These are phyloP conservation scores for Acrossocheilus wenchowensis DNA, from an alignment of 2,797 vertebrate species.

Conservation along the genomic window DNA sequence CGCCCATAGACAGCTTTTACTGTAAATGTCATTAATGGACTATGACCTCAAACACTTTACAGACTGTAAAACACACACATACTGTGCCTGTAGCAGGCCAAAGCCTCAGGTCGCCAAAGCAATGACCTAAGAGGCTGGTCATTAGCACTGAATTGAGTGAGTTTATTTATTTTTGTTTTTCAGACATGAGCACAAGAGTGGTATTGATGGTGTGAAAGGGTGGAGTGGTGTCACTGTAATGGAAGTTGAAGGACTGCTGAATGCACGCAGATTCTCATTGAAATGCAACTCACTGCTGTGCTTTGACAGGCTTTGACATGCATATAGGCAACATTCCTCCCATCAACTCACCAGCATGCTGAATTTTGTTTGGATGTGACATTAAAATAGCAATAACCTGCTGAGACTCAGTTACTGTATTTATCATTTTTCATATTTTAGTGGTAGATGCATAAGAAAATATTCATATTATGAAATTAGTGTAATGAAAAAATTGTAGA, in stretches of 20 bases:
- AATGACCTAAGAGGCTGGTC: conserved; percentile 60
- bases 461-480: neutral
- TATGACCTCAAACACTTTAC: conserved; percentile 75
- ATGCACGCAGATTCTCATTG: conserved; percentile 49
- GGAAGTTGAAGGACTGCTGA: conserved; percentile 56
- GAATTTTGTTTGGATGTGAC: conserved; percentile 47
- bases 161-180: conserved; percentile 40
- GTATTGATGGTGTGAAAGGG: conserved; percentile 58
- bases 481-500: neutral
- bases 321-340: conserved; percentile 53
- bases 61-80: conserved; percentile 69
- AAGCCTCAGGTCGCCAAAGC: conserved; percentile 59
- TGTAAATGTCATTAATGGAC: conserved; percentile 71
- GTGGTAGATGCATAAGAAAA: neutral
- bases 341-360: conserved; percentile 47
- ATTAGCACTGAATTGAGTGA: conserved; percentile 55
- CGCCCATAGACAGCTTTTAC: conserved; percentile 63
- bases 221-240: conserved; percentile 67
- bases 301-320: conserved; percentile 61
- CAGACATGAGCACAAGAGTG: conserved; percentile 45
- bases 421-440: neutral
- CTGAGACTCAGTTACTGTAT: neutral
- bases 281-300: conserved; percentile 38
- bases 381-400: conserved; percentile 49
- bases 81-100: conserved; percentile 64